These are phyloP conservation scores for Crotalus tigris DNA, from an alignment of 2,113 vertebrate genomes.

Conservation along the genomic window DNA sequence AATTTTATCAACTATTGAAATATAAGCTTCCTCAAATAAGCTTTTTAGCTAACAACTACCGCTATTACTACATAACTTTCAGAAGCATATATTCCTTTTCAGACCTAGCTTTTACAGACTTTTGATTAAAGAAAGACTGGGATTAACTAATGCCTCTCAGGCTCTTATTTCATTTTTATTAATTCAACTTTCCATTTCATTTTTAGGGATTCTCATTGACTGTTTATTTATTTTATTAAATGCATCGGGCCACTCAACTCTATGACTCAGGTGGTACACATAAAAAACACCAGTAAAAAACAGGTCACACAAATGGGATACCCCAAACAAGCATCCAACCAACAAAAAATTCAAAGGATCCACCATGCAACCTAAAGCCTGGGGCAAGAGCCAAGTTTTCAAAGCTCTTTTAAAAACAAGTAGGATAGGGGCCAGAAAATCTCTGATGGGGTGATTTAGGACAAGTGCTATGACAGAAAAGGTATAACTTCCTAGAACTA, in stretches of 20 bases:
- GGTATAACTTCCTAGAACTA: background rate
- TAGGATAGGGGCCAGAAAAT: background rate
- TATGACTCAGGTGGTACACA: background rate
- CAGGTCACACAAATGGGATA: background rate
- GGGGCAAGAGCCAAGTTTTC: background rate
- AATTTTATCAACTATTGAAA: background rate
- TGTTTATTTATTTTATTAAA: background rate
- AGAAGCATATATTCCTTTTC: background rate
- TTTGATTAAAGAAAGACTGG: background rate
- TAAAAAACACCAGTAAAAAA: background rate
- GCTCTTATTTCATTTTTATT: background rate
- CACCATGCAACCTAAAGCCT: background rate
- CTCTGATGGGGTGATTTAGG: background rate
- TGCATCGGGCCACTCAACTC: background rate
- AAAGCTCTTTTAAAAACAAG: background rate
- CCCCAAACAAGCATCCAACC: background rate
- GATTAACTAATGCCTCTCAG: background rate
- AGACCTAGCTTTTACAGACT: background rate
- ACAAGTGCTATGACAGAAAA: background rate
- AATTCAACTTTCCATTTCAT: background rate
- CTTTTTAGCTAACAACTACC: background rate
- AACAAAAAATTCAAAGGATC: background rate
- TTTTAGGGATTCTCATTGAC: background rate
- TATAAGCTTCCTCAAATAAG: background rate
- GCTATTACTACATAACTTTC: background rate